Evolutionary conservation across 2,113 vertebrate genomes (phyloP), one percentile per base, ranked within the genome.

Genomic region (Vidua chalybeata): DNA sequence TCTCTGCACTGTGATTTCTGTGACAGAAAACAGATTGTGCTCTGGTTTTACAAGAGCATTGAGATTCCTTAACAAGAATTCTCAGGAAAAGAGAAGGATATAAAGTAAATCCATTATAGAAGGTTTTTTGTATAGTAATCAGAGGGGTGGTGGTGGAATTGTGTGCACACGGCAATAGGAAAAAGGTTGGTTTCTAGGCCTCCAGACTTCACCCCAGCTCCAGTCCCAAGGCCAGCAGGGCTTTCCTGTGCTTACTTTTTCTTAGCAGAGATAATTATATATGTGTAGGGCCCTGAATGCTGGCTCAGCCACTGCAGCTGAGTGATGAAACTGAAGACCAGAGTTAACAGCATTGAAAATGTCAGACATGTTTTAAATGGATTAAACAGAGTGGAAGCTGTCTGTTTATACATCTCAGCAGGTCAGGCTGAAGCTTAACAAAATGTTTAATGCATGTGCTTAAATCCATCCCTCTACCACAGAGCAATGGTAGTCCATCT

Each of bases 1-100:
- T 54, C 31, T 81, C 55, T 93, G 72, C 41, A 39, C 76, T 83
- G 28, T 74, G 37, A 28, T n/a, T 96, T 93, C 82, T 96, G 37
- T 93, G 90, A 95, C 76, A 91, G 39, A 96, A 95, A 82, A 33
- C 41, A 91, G 74, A 28, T 41, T 96, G 71, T 84, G 76, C n/a
- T 95, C 39, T 86, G n/a, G 48, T 93, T 95, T 96, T 91, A 90
- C 82, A 90, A 94, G 78, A 30, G 41, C 27, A 11, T 5, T 45
- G 28, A 49, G 94, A 94, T 69, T 83, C 67, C 71, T 95, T 88
- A 83, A 95, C 9, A 16, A 52, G 51, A 95, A 43, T 95, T 33
- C 28, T 63, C 10, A 21, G 51, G 82, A 39, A 90, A 96, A 84
- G 18, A 66, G 89, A 81, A 89, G 37, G 39, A 35, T 59, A 52